Base-by-base conservation (phyloP, 23 tunicate species). In the Corella eumyota region DNA sequence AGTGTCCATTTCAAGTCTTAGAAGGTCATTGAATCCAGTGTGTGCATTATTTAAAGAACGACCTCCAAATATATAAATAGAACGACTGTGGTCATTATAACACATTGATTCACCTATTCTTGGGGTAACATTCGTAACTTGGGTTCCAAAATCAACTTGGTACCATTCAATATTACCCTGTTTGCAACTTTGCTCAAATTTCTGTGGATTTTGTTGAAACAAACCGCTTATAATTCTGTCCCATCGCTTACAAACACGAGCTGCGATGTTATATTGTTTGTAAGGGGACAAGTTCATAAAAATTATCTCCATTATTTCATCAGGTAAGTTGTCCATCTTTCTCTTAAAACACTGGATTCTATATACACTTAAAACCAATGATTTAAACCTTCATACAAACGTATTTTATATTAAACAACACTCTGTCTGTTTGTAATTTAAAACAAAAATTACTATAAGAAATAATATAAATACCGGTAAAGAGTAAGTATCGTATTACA, bases 11-110 rank as follows among this genome's bases (percentile, higher is more conserved):
- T 75, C 68, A 32, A 85, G 53, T 28, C 45, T 33, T 21, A 82
- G 53, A n/a, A 85, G 50, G 49, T 85, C 94, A 70, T 85, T 85
- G 60, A 85, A 85, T 20, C 94, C 94, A 36, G 74, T 33, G 20
- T 24, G 24, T 2, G 76, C 54, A 31, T 64, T 49, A 19, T 38
- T 40, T 5, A 70, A 34, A 19, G 84, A 85, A 45, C 53, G 63
- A 24, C 94, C 94, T 32, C 94, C 94, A 70, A 85, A 85, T 15
- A 76, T 58, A 70, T 54, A 85, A 30, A 75, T 56, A 4, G 94
- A 63, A 17, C 84, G 59, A 30, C 73, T 50, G 35, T 51, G 50
- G 58, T 85, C 94, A 70, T 57, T 61, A 47, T 85, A 85, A 50
- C 94, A 85, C 34, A 65, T 54, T 34, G 58, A 27, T 46, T 59